Percentiles rank a stretch among this genome's conserved stretches.
These are phyloP conservation scores for Ailuropoda melanoleuca DNA, from an alignment of 2,113 vertebrate genomes.

Conservation along the genomic window DNA sequence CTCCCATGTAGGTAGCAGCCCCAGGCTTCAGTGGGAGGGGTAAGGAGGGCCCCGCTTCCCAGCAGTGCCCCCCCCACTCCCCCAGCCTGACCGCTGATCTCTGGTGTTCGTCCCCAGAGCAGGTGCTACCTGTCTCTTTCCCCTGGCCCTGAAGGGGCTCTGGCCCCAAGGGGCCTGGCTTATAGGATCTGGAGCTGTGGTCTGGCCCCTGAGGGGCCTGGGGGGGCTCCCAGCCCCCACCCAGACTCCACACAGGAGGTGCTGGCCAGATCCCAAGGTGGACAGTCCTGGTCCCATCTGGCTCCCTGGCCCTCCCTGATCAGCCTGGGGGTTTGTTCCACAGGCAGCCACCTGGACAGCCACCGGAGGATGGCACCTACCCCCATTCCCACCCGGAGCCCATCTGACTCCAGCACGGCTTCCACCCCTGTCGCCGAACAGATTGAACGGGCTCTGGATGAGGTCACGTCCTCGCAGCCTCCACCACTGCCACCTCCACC, in stretches of 20 bases:
- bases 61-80: conserved; percentile 67
- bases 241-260: conserved; percentile 61
- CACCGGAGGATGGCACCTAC: conserved; percentile 85
- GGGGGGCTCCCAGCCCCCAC: conserved; percentile 70
- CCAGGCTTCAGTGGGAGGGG: conserved; percentile 43
- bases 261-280: conserved; percentile 55
- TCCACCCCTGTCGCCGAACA: conserved; percentile 79
- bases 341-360: conserved; percentile 87
- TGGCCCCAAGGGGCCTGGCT: conserved; percentile 52
- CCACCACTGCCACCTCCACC: conserved; percentile 80
- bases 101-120: conserved; percentile 48
- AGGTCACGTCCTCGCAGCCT: conserved; percentile 76
- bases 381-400: conserved; percentile 84
- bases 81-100: conserved; percentile 63
- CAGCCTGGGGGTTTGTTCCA: conserved; percentile 71
- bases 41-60: conserved; percentile 72
- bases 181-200: conserved; percentile 48
- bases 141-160: conserved; percentile 61
- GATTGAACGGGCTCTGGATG: conserved; percentile 72
- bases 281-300: conserved; percentile 21
- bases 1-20: conserved; percentile 90
- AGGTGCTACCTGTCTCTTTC: conserved; percentile 60
- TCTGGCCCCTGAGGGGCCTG: conserved; percentile 51
- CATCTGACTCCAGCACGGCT: conserved; percentile 84
- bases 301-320: not conserved